Percentiles rank a stretch among this genome's conserved stretches.
Conservation (phyloP, 2,888 invertebrate genomes). For the Heliconius sara region DNA sequence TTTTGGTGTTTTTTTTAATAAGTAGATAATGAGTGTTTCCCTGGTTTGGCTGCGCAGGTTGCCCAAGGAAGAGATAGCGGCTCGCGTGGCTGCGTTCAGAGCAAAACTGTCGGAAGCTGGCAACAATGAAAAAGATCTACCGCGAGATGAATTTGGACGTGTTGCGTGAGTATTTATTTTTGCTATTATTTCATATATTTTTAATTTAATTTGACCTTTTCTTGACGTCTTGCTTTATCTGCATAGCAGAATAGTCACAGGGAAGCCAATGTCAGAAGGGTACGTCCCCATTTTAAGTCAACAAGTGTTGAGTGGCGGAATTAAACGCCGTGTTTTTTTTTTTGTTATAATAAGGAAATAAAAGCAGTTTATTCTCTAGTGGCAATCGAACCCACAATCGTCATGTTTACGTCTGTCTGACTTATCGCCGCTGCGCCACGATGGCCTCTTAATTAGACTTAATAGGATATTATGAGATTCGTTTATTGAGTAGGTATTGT, state of each 20-base stretch:
- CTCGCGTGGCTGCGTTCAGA: slow-evolving; percentile 94
- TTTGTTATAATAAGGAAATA: too few relatives aligned
- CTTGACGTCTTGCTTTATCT: too few relatives aligned
- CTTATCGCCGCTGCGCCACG: too few relatives aligned
- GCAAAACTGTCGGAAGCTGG: slow-evolving; percentile 90
- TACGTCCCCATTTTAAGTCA: too few relatives aligned
- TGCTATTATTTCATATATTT: slow-evolving; percentile 28
- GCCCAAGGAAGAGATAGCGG: slow-evolving; percentile 92
- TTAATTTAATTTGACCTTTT: neutral
- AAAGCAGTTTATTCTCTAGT: too few relatives aligned
- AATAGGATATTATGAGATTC: slow-evolving; percentile 14
- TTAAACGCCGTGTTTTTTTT: too few relatives aligned
- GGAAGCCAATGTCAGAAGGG: too few relatives aligned
- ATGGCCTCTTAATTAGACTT: neutral
- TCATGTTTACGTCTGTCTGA: too few relatives aligned
- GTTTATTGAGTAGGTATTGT: neutral
- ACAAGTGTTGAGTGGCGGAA: too few relatives aligned
- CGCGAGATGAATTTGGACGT: slow-evolving; percentile 93
- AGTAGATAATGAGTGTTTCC: slow-evolving; percentile 71
- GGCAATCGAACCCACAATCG: too few relatives aligned
- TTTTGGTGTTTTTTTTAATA: neutral
- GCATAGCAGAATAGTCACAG: too few relatives aligned
- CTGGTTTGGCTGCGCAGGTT: slow-evolving; percentile 87
- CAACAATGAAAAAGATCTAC: slow-evolving; percentile 83
- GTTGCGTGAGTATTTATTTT: slow-evolving; percentile 82